Evolutionary conservation across 2,888 invertebrate genomes (phyloP).

Genomic region (Scaptomyza reducta): DNA sequence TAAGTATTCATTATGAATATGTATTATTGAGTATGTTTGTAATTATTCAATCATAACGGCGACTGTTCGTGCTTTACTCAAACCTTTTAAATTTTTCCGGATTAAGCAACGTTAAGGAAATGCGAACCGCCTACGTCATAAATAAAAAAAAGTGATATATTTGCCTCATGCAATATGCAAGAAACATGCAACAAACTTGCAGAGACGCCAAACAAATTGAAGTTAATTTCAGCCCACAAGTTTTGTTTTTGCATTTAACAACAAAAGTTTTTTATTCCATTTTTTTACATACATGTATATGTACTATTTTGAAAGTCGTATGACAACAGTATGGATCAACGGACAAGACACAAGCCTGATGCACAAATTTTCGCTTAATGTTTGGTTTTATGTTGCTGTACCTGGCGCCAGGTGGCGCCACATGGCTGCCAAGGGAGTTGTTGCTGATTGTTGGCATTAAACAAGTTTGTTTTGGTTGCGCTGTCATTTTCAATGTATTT

Average conservation of each 20-base stretch:
- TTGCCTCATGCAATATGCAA: constrained; percentile 55
- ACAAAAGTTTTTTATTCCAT: background rate
- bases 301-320: constrained; percentile 46
- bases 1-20: constrained; percentile 23
- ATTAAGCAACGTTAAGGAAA: constrained; percentile 60
- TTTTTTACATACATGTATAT: background rate
- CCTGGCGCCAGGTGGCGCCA: constrained; percentile 15
- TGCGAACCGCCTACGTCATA: constrained; percentile 62
- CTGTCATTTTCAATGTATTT: constrained; percentile 7
- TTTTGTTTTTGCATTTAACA: constrained; percentile 11
- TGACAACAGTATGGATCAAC: constrained; percentile 38
- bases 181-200: constrained; percentile 25
- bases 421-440: constrained; percentile 27
- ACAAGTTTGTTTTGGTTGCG: constrained; percentile 15
- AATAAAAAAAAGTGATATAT: constrained; percentile 40
- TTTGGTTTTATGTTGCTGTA: constrained; percentile 1
- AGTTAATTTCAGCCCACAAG: constrained; percentile 26
- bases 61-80: constrained; percentile 42
- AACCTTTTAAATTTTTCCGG: constrained; percentile 51
- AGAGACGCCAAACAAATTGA: constrained; percentile 43
- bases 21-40: constrained; percentile 17
- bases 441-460: constrained; percentile 3
- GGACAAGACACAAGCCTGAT: constrained; percentile 14
- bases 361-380: constrained; percentile 34
- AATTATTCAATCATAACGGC: constrained; percentile 54